phyloP scores from a whole-genome alignment of 2,797 vertebrate species.

The Clarias pachynema region DNA sequence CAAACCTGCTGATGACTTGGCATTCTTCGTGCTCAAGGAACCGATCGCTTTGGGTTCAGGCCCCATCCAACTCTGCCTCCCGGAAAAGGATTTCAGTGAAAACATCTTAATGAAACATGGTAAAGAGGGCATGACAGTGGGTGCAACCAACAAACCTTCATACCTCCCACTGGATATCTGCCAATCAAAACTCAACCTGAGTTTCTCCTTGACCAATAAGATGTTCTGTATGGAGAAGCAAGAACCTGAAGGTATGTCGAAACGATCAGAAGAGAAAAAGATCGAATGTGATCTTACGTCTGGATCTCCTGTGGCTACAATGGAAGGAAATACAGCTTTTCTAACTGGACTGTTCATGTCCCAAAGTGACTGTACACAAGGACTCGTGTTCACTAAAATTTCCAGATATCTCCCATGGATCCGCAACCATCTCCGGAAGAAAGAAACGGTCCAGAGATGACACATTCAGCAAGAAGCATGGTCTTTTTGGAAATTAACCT shows the following conservation, averaged over 20 bases:
- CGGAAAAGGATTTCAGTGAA: conserved; percentile 86
- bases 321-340: conserved; percentile 80
- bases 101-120: conserved; percentile 79
- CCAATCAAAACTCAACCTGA: conserved; percentile 70
- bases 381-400: conserved; percentile 83
- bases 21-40: conserved; percentile 75
- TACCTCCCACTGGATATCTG: conserved; percentile 77
- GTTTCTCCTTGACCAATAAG: conserved; percentile 80
- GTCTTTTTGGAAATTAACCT: neutral
- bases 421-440: conserved; percentile 42
- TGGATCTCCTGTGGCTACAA: conserved; percentile 76
- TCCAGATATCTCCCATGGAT: conserved; percentile 86
- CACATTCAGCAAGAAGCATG: neutral
- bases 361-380: conserved; percentile 46
- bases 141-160: conserved; percentile 33
- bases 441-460: conserved; percentile 45
- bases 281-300: conserved; percentile 45
- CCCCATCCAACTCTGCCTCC: conserved; percentile 78
- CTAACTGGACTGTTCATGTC: conserved; percentile 82
- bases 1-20: conserved; percentile 75
- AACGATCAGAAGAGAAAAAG: fast-evolving
- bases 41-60: conserved; percentile 63
- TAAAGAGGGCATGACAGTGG: conserved; percentile 59
- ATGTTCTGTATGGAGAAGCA: conserved; percentile 81
- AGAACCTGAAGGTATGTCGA: neutral